Evolutionary conservation across 2,113 vertebrate genomes (phyloP).

Genomic region (Xenopus laevis): DNA sequence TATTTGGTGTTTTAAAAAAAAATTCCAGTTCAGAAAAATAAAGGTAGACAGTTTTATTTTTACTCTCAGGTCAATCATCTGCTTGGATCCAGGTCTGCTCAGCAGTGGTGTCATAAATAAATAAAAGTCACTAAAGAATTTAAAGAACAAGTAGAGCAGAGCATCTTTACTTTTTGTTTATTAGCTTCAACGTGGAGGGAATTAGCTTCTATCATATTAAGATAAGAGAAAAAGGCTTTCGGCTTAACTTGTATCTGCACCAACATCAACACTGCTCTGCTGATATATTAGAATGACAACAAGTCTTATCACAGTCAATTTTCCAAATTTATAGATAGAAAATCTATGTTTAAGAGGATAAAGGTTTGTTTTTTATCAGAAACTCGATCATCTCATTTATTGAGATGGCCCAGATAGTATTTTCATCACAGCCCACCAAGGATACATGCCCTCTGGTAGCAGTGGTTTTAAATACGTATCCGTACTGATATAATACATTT

Average conservation of each 20-base stretch:
- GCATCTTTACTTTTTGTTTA: slow-evolving; percentile 31
- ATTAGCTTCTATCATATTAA: slow-evolving; percentile 27
- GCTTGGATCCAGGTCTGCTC: too few species aligned
- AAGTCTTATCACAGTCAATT: slow-evolving; percentile 33
- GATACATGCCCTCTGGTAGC: slow-evolving; percentile 18
- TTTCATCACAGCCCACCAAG: slow-evolving; percentile 2
- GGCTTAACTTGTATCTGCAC: slow-evolving; percentile 36
- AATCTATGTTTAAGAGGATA: slow-evolving; percentile 36
- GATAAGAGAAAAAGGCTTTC: slow-evolving; percentile 34
- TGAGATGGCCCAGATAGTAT: slow-evolving; percentile 23
- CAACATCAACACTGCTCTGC: slow-evolving; percentile 6
- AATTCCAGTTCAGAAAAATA: too few species aligned
- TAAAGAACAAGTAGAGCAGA: slow-evolving; percentile 11
- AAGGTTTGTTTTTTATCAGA: slow-evolving; percentile 21
- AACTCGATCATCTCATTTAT: slow-evolving; percentile 32
- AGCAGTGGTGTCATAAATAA: too few species aligned
- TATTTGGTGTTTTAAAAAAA: not conserved
- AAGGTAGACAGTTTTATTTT: too few species aligned
- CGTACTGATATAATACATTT: too few species aligned
- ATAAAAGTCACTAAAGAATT: slow-evolving; percentile 31
- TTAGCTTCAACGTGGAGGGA: slow-evolving; percentile 22
- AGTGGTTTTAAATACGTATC: not conserved
- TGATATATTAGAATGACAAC: slow-evolving; percentile 34
- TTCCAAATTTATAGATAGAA: slow-evolving; percentile 34
- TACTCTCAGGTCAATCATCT: too few species aligned